phyloP scores from a whole-genome alignment of 2,888 invertebrate species.

The Esperia sulphurella region DNA sequence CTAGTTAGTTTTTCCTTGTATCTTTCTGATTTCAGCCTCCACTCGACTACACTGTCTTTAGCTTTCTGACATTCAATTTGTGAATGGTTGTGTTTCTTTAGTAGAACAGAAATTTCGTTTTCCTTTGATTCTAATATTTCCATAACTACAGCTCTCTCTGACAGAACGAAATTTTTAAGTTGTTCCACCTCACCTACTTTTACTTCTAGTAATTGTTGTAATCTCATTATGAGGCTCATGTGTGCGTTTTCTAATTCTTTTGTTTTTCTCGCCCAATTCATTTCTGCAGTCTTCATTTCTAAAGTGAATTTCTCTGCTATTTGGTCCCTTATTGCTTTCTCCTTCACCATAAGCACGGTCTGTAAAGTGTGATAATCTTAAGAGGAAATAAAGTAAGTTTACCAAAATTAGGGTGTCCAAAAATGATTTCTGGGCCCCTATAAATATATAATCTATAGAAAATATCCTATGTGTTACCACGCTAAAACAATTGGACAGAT shows the following conservation, averaged over 20 bases:
- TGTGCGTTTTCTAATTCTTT: slow-evolving; percentile 75
- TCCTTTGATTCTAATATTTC: slow-evolving; percentile 74
- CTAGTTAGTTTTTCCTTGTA: slow-evolving; percentile 57
- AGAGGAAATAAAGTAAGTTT: no score
- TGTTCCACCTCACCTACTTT: slow-evolving; percentile 76
- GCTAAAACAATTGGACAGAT: no score
- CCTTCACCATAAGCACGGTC: slow-evolving; percentile 74
- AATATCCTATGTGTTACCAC: no score
- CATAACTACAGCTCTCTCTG: slow-evolving; percentile 71
- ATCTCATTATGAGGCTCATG: slow-evolving; percentile 55
- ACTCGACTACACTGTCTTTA: slow-evolving; percentile 50
- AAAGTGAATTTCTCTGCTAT: slow-evolving; percentile 82
- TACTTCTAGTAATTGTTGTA: slow-evolving; percentile 69
- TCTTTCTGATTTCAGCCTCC: slow-evolving; percentile 56
- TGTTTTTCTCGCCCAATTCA: slow-evolving; percentile 69
- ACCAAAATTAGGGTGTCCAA: no score
- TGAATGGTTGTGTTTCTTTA: slow-evolving; percentile 63
- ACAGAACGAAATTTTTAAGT: slow-evolving; percentile 69
- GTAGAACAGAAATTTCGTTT: slow-evolving; percentile 65
- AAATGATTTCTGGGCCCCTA: no score
- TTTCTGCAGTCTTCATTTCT: slow-evolving; percentile 80
- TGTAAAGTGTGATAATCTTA: slow-evolving; percentile 32
- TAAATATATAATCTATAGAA: no score
- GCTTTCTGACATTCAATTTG: slow-evolving; percentile 56
- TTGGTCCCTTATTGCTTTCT: slow-evolving; percentile 82